Conservation (phyloP, 2,888 invertebrate genomes). For the Lasius fuliginosus region DNA sequence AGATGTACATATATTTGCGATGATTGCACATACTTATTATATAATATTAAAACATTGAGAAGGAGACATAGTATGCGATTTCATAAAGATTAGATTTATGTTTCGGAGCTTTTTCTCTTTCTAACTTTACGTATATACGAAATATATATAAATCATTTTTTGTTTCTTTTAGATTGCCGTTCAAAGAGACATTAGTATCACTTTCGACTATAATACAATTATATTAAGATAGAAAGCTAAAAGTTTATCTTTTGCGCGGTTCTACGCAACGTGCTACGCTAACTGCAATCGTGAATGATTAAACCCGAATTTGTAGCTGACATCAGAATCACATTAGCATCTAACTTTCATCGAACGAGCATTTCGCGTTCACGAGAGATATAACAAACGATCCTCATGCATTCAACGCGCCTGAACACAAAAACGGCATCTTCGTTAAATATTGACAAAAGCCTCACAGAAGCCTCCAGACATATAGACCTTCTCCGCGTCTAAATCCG, state of each 20-base stretch:
- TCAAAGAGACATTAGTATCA: neutral
- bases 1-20: neutral
- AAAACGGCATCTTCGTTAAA: slow-evolving; percentile 35
- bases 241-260: neutral
- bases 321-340: slow-evolving; percentile 50
- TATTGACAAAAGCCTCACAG: slow-evolving; percentile 43
- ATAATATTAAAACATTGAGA: neutral
- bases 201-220: neutral
- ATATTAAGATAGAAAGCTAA: neutral
- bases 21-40: too few species aligned
- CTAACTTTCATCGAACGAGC: slow-evolving; percentile 38
- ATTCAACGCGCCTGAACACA: neutral
- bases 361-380: neutral
- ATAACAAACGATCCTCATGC: neutral
- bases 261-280: neutral
- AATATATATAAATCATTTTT: neutral
- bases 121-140: neutral
- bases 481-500: slow-evolving; percentile 58
- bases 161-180: neutral
- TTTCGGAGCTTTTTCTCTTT: neutral
- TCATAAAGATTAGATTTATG: neutral
- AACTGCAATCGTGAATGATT: neutral
- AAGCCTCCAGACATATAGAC: slow-evolving; percentile 8
- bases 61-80: neutral
- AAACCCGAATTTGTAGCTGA: neutral